Percentiles rank a stretch among this genome's conserved stretches.
Evolutionary conservation across 2,888 invertebrate genomes (phyloP).

Genomic region (Drosophila kokeensis): DNA sequence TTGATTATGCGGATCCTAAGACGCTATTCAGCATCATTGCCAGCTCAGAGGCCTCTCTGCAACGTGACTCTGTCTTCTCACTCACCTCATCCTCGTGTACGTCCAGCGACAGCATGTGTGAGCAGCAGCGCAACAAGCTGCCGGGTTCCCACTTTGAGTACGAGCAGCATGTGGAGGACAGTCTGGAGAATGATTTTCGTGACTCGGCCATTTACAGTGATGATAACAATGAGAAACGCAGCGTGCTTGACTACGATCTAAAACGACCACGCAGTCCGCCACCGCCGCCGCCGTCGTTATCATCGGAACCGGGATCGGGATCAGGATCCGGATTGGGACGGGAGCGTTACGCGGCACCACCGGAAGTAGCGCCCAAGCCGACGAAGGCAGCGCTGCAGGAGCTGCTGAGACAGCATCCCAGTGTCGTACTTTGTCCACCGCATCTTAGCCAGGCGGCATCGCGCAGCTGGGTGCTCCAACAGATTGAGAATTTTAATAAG

Average conservation of each 20-base stretch:
- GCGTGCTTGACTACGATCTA: conserved; percentile 53
- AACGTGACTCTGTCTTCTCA: conserved; percentile 84
- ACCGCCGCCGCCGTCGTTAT: conserved; percentile 72
- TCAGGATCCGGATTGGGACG: neutral
- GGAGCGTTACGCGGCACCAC: conserved; percentile 44
- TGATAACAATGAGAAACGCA: conserved; percentile 83
- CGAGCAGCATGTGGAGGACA: conserved; percentile 90
- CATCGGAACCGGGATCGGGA: conserved; percentile 17
- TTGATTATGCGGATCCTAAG: conserved; percentile 94
- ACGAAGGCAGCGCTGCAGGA: conserved; percentile 43
- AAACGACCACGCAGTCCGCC: conserved; percentile 74
- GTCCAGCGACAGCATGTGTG: conserved; percentile 84
- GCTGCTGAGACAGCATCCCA: conserved; percentile 48
- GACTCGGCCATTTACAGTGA: conserved; percentile 95
- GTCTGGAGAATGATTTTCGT: conserved; percentile 89
- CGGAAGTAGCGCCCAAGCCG: conserved; percentile 76
- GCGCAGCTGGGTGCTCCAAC: conserved; percentile 85
- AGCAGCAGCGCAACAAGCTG: conserved; percentile 70
- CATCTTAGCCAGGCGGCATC: conserved; percentile 79
- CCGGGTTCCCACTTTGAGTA: conserved; percentile 88
- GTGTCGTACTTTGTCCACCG: conserved; percentile 76
- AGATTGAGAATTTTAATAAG: conserved; percentile 85
- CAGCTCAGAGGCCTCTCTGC: conserved; percentile 76
- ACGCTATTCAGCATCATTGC: conserved; percentile 85
- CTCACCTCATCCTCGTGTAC: conserved; percentile 82